Conservation (phyloP, 2,797 vertebrate genomes). For the Etheostoma nigrum region DNA sequence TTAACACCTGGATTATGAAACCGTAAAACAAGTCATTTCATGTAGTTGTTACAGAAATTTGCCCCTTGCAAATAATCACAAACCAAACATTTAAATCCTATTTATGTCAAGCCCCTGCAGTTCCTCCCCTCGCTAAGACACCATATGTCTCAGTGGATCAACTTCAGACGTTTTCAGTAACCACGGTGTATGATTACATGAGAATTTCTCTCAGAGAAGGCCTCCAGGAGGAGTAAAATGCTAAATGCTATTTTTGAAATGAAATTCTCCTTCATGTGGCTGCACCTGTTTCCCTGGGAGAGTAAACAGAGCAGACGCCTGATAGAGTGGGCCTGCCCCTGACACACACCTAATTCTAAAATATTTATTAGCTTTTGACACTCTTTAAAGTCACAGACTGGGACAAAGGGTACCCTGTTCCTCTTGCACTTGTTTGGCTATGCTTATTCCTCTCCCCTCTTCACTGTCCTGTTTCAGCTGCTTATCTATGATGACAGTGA, state of each 20-base stretch:
- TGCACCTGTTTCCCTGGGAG: constrained; percentile 97
- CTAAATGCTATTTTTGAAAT: constrained; percentile 95
- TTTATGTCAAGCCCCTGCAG: constrained; percentile 60
- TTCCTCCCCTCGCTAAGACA: constrained; percentile 74
- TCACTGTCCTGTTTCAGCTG: constrained; percentile 66
- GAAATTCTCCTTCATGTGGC: constrained; percentile 95
- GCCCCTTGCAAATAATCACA: constrained; percentile 63
- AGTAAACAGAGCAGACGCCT: constrained; percentile 94
- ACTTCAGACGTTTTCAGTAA: constrained; percentile 84
- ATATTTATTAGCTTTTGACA: constrained; percentile 99
- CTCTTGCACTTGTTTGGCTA: constrained; percentile 72
- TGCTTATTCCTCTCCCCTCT: constrained; percentile 62
- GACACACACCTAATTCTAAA: constrained; percentile 96
- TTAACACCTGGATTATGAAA: constrained; percentile 40
- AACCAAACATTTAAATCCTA: constrained; percentile 77
- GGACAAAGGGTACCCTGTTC: constrained; percentile 91
- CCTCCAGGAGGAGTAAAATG: constrained; percentile 84
- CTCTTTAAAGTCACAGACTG: constrained; percentile 89
- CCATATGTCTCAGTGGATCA: constrained; percentile 88
- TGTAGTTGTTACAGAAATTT: constrained; percentile 48
- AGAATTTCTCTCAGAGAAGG: constrained; percentile 86
- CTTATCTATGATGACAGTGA: constrained; percentile 66
- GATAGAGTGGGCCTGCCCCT: constrained; percentile 88
- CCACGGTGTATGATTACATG: constrained; percentile 87
- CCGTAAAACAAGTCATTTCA: constrained; percentile 45